A percentile compares a stretch with the other conserved stretches of the same genome.
Evolutionary conservation across 2,888 invertebrate species (phyloP).

Genomic region (Carpatolechia fugitivella): DNA sequence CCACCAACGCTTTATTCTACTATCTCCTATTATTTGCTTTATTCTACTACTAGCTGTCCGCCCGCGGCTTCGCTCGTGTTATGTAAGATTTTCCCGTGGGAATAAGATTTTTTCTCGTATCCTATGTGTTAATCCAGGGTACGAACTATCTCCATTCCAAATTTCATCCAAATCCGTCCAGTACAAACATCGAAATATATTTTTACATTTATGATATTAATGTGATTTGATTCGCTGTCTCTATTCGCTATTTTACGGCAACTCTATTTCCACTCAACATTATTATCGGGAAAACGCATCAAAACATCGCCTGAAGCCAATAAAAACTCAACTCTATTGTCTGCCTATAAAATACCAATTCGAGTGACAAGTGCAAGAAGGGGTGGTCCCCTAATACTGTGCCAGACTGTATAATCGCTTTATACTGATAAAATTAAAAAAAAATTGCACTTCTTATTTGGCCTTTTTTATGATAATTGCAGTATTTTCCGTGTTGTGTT

Average conservation of each 20-base stretch:
- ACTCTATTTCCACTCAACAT: slow-evolving; percentile 26
- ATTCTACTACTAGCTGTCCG: too few relatives aligned
- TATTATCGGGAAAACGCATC: slow-evolving; percentile 34
- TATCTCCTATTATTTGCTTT: too few relatives aligned
- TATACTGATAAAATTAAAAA: slow-evolving; percentile 53
- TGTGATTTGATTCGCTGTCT: too few relatives aligned
- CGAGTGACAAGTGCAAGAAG: slow-evolving; percentile 24
- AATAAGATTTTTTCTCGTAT: too few relatives aligned
- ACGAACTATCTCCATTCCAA: too few relatives aligned
- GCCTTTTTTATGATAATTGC: not conserved
- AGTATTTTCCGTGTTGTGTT: not conserved
- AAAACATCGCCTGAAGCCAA: slow-evolving; percentile 25
- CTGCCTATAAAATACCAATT: slow-evolving; percentile 23
- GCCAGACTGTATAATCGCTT: slow-evolving; percentile 37
- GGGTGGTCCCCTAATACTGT: slow-evolving; percentile 54
- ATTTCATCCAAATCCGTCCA: too few relatives aligned
- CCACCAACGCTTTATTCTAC: too few relatives aligned
- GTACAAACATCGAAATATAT: too few relatives aligned
- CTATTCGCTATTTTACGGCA: not conserved
- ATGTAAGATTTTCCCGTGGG: too few relatives aligned
- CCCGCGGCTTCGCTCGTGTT: too few relatives aligned
- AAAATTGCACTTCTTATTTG: slow-evolving; percentile 33
- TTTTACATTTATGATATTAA: too few relatives aligned
- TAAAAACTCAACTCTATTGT: slow-evolving; percentile 24
- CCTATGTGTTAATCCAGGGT: too few relatives aligned